These are phyloP conservation scores for Narcine bancroftii DNA, from an alignment of 2,113 vertebrate species.

Conservation along the genomic window DNA sequence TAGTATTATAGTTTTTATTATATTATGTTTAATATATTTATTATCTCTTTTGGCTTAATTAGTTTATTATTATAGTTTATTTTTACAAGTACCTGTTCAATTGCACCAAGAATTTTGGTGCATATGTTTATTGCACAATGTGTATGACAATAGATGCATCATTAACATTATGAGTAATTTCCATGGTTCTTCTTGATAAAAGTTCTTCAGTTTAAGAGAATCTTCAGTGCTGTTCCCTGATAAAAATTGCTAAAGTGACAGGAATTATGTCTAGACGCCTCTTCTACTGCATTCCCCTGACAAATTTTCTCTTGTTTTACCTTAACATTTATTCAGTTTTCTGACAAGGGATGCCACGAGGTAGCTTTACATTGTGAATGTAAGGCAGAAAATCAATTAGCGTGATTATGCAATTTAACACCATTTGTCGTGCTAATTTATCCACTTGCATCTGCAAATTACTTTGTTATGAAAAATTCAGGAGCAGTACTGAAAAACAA, in stretches of 20 bases:
- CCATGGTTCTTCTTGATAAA: not conserved
- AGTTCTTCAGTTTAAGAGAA: not conserved
- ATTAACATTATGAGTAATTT: not conserved
- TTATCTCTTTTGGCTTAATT: no score
- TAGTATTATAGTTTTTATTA: no score
- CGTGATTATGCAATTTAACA: slow-evolving; percentile 59
- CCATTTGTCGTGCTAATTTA: slow-evolving; percentile 61
- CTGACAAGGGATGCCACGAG: slow-evolving; percentile 55
- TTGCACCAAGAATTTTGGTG: no score
- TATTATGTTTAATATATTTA: no score
- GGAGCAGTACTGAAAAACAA: slow-evolving; percentile 54
- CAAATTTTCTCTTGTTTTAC: slow-evolving; percentile 43
- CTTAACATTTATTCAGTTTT: slow-evolving; percentile 44
- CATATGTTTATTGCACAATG: no score
- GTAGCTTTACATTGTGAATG: slow-evolving; percentile 57
- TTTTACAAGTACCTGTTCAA: no score
- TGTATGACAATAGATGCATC: not conserved
- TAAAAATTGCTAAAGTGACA: not conserved
- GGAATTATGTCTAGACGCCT: not conserved
- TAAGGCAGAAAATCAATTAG: slow-evolving; percentile 63
- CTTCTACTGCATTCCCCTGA: slow-evolving; percentile 6
- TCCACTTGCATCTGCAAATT: slow-evolving; percentile 59
- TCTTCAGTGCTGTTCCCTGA: not conserved
- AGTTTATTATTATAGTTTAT: no score
- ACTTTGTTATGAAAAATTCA: slow-evolving; percentile 68